Conservation (phyloP, 2,797 vertebrate genomes). For the Coregonus sp. region DNA sequence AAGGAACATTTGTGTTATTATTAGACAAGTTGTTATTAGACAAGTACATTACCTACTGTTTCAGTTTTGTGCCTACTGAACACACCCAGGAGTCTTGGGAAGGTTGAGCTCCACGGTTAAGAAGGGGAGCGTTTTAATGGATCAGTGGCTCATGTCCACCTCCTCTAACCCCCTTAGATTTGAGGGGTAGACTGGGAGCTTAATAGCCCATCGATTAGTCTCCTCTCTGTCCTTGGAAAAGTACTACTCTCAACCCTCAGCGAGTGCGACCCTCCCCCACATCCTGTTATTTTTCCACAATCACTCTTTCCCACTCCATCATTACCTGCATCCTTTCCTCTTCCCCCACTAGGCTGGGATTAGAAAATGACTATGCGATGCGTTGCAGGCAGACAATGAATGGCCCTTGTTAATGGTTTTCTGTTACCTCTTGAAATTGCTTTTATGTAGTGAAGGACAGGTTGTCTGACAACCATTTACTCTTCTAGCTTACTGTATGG, state of each 20-base stretch:
- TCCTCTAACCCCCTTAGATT: background rate
- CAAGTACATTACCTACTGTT: too few relatives aligned
- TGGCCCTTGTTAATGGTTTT: too few relatives aligned
- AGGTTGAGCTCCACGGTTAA: background rate
- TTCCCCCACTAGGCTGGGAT: conserved; percentile 5
- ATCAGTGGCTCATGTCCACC: background rate
- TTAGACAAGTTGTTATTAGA: too few relatives aligned
- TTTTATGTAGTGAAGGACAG: conserved; percentile 22
- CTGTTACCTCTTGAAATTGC: conserved; percentile 31
- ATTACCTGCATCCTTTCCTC: background rate
- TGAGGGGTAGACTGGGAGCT: conserved; percentile 1
- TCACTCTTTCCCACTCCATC: background rate
- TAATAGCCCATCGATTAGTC: background rate
- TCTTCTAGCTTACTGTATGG: background rate
- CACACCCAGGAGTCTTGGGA: background rate
- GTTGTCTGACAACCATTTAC: conserved; percentile 18
- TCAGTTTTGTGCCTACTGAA: too few relatives aligned
- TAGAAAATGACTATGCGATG: conserved; percentile 20
- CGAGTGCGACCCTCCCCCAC: background rate
- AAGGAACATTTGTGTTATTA: too few relatives aligned
- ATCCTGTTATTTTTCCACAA: background rate
- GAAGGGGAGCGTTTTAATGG: background rate
- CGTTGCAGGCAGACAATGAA: conserved; percentile 30
- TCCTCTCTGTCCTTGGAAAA: conserved; percentile 1
- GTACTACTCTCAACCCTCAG: background rate